Evolutionary conservation across 1,140 invertebrate species (phyloP).

Genomic region (Apis mellifera): Amel_HAv3.1 CM009937.2:9605501-9606000

Average conservation of each 20-base stretch:
- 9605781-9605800: slow-evolving; percentile 55
- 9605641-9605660: slow-evolving; percentile 58
- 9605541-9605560: slow-evolving; percentile 36
- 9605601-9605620: slow-evolving; percentile 29
- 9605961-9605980: slow-evolving; percentile 70
- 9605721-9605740: slow-evolving; percentile 60
- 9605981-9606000: slow-evolving; percentile 70
- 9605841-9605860: slow-evolving; percentile 75
- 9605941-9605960: slow-evolving; percentile 72
- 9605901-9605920: slow-evolving; percentile 73
- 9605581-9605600: slow-evolving; percentile 61
- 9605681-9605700: slow-evolving; percentile 64
- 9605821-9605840: slow-evolving; percentile 74
- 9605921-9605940: slow-evolving; percentile 73
- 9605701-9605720: slow-evolving; percentile 66
- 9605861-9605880: slow-evolving; percentile 61
- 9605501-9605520: slow-evolving; percentile 16
- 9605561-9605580: slow-evolving; percentile 55
- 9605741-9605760: slow-evolving; percentile 59
- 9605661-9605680: slow-evolving; percentile 64
- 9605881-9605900: slow-evolving; percentile 74
- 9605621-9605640: slow-evolving; percentile 44
- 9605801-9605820: slow-evolving; percentile 70
- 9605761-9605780: slow-evolving; percentile 51
- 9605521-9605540: slow-evolving; percentile 32